phyloP scores from a whole-genome alignment of 2,888 invertebrate species.

The Camptogramma bilineatum region DNA sequence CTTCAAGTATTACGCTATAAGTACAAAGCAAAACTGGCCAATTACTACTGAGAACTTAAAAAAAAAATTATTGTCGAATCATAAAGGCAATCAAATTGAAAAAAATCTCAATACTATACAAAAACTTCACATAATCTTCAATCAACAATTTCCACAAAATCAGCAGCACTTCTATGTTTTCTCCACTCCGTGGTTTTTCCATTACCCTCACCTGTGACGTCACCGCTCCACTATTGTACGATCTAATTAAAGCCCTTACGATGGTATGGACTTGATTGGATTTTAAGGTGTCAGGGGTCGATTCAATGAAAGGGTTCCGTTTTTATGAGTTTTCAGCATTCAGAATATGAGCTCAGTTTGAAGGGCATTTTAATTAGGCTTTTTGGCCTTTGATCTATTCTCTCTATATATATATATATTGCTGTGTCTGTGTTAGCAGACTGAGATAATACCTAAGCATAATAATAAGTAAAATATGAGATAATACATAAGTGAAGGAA shows the following conservation, averaged over 20 bases:
- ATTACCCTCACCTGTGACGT: conserved; percentile 46
- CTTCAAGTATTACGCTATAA: no score
- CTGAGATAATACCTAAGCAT: no score
- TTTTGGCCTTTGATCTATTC: not conserved
- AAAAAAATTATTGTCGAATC: no score
- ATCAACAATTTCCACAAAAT: not conserved
- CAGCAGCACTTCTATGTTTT: conserved; percentile 10
- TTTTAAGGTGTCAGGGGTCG: conserved; percentile 65
- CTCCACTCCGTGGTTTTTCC: conserved; percentile 7
- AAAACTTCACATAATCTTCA: not conserved
- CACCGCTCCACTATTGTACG: conserved; percentile 61
- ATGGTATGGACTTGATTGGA: conserved; percentile 65
- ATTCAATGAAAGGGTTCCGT: conserved; percentile 46
- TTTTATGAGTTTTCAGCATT: conserved; percentile 28
- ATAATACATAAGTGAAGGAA: no score
- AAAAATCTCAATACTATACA: no score
- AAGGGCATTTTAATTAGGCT: conserved; percentile 12
- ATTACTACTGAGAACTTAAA: no score
- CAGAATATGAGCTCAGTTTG: conserved; percentile 22
- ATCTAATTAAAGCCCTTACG: conserved; percentile 68
- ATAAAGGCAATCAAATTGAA: no score
- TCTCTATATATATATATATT: no score
- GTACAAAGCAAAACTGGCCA: no score
- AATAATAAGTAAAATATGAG: no score
- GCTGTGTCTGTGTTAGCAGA: no score